Conservation (phyloP, 1,140 invertebrate species). For the Hyles euphorbiae region DNA sequence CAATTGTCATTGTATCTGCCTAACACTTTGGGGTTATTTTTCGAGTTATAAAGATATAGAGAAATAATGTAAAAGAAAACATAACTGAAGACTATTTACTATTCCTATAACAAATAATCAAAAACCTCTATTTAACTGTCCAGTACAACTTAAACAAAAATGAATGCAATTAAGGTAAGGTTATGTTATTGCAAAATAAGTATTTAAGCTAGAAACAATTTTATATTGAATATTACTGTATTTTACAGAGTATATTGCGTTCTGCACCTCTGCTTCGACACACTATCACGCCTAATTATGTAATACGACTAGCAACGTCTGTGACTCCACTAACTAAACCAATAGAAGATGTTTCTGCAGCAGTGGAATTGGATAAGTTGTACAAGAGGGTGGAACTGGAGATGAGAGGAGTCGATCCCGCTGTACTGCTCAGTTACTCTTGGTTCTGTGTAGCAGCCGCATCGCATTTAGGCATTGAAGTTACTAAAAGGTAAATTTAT, state of each 20-base stretch:
- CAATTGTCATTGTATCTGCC: too few species aligned
- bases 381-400: conserved; percentile 92
- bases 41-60: too few species aligned
- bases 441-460: conserved; percentile 89
- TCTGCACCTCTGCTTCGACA: conserved; percentile 31
- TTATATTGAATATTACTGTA: conserved; percentile 6
- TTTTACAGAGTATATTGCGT: conserved; percentile 48
- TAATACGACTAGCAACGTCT: conserved; percentile 32
- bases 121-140: too few species aligned
- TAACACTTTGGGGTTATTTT: too few species aligned
- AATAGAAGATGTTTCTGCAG: conserved; percentile 24
- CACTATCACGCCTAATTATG: conserved; percentile 23
- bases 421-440: conserved; percentile 91
- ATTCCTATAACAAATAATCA: too few species aligned
- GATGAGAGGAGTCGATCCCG: conserved; percentile 89
- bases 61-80: too few species aligned
- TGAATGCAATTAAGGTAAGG: conserved; percentile 49
- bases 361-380: conserved; percentile 81
- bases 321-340: conserved; percentile 33
- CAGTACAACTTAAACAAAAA: conserved; percentile 6
- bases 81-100: too few species aligned
- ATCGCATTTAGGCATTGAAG: conserved; percentile 84
- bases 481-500: conserved; percentile 81
- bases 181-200: neutral
- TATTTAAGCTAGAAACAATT: neutral